Evolutionary conservation across 1,140 invertebrate species (phyloP), one percentile per base, ranked within the genome.

Genomic region (Drosophila littoralis): DNA sequence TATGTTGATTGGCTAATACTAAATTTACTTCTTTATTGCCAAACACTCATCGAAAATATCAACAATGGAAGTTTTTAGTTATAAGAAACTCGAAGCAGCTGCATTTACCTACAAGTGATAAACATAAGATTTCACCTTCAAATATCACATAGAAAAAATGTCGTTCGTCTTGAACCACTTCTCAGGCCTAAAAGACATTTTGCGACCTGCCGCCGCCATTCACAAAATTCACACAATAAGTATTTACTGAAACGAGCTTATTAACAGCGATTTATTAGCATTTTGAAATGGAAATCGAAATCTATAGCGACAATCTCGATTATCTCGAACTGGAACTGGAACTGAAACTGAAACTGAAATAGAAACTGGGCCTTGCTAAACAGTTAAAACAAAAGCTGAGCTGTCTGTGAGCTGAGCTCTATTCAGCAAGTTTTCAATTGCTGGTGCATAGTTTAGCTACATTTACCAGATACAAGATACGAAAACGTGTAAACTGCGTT

Each of bases 231-330:
- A 69, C 79, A 82, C 79, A 74, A 61, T 65, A 51, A 57, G 55
- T 68, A 67, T 79, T 82, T 70, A 75, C 59, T 59, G 63, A 74
- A 85, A 79, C 80, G 69, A 71, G 67, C 79, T 82, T 82, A 82
- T 79, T 83, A 71, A 67, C 57, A 28, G 64, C 79, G 72, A 80
- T 84, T 77, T 84, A 77, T 82, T 84, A 71, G 58, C 69, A 71
- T 77, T 76, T 81, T 69, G 35, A 74, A 84, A 80, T 84, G 76
- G 57, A 84, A 82, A 79, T 82, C 59, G 75, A 66, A 78, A 86
- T 86, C 82, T 73, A 79, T 74, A 83, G 66, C 83, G 79, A 79
- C 82, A 83, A 88, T 79, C 83, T 76, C 48, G 60, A 79, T 75
- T 61, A 69, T 69, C 40, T 54, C 33, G 51, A 68, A 79, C 71